phyloP scores from a whole-genome alignment of 1,140 invertebrate species.

The Dreissena polymorpha region DNA sequence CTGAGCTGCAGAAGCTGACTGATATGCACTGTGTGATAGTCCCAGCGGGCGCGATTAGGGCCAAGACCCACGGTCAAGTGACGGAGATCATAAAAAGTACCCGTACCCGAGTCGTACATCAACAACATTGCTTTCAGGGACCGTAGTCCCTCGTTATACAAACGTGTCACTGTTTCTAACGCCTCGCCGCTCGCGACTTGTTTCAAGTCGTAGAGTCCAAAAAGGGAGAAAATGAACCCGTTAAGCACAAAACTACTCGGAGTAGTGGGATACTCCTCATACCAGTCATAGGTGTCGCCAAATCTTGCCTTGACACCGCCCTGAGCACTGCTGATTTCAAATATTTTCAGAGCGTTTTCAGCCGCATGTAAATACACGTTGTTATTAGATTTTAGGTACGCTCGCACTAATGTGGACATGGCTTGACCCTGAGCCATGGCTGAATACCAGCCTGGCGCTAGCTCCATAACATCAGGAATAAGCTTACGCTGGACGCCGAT shows the following conservation, averaged over 20 bases:
- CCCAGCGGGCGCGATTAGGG: slow-evolving; percentile 94
- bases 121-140: slow-evolving; percentile 94
- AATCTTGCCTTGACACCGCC: slow-evolving; percentile 93
- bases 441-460: slow-evolving; percentile 95
- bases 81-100: slow-evolving; percentile 97
- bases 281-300: slow-evolving; percentile 92
- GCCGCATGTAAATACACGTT: slow-evolving; percentile 90
- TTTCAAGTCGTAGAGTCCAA: slow-evolving; percentile 96
- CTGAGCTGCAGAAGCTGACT: slow-evolving; percentile 95
- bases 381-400: slow-evolving; percentile 91
- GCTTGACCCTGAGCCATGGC: slow-evolving; percentile 99
- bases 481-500: slow-evolving; percentile 94
- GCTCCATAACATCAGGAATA: slow-evolving; percentile 86
- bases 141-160: slow-evolving; percentile 92
- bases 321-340: slow-evolving; percentile 84
- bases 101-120: slow-evolving; percentile 96
- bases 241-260: slow-evolving; percentile 98
- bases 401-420: slow-evolving; percentile 94
- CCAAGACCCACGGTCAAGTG: slow-evolving; percentile 92
- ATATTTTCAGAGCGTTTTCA: slow-evolving; percentile 89
- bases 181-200: slow-evolving; percentile 78
- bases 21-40: slow-evolving; percentile 99
- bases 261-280: slow-evolving; percentile 98
- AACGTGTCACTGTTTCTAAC: slow-evolving; percentile 74
- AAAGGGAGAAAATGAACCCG: slow-evolving; percentile 98